These are phyloP conservation scores for Ciconia stormi DNA, from an alignment of 2,113 vertebrate species.

Conservation along the genomic window DNA sequence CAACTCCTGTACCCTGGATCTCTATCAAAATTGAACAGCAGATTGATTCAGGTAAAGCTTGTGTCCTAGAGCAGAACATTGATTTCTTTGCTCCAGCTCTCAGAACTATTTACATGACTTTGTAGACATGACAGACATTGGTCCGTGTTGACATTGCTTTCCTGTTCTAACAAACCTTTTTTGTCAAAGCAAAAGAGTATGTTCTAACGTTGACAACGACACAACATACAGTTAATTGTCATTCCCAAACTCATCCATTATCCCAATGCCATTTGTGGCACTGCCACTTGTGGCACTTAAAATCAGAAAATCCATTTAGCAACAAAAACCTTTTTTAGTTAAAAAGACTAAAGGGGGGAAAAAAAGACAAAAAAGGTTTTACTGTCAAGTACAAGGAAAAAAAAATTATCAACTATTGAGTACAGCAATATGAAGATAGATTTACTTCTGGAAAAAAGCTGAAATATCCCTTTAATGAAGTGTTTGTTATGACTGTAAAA, in stretches of 20 bases:
- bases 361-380: neutral
- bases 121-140: neutral
- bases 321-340: neutral
- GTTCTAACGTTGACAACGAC: fast-evolving
- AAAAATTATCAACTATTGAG: neutral
- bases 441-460: neutral
- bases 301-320: neutral
- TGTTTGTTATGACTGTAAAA: neutral
- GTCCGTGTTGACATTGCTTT: neutral
- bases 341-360: neutral
- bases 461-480: neutral
- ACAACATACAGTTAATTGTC: neutral
- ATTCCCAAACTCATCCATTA: neutral
- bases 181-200: neutral
- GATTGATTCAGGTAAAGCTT: neutral
- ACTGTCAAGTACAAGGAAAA: neutral
- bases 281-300: neutral
- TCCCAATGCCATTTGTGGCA: neutral
- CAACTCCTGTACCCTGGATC: neutral
- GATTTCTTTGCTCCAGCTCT: neutral
- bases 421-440: neutral
- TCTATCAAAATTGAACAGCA: neutral
- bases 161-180: neutral
- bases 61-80: neutral
- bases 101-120: neutral